Evolutionary conservation across 2,797 vertebrate genomes (phyloP), one percentile per base, ranked within the genome.

Genomic region (Acropternis orthonyx): DNA sequence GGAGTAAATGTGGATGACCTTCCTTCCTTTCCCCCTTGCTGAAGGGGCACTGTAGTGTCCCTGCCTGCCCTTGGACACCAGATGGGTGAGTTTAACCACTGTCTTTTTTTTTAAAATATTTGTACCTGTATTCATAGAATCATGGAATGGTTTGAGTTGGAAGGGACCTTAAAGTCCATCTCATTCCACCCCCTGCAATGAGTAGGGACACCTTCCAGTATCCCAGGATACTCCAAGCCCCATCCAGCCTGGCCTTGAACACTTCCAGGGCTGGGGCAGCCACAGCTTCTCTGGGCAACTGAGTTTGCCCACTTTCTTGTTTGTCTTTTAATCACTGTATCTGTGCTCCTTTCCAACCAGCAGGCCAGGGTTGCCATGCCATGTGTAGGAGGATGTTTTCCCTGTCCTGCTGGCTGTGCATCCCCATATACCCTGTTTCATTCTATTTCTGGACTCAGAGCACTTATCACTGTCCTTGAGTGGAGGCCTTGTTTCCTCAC

Each of bases 211-310:
- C 9, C 22, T 54, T 54, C 39, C 16, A 36, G 26, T 24, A 2
- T 7, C 66, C 88, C 59, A 66, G 30, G n/a, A 4, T 52, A 12
- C 12, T 78, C 66, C 59, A 77, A 52, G 26, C 14, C 55, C 14
- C 0, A 0, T 69, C 36, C 43, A 76, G 0, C 28, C n/a, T 19
- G 14, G n/a, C 44, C 58, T 58, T 59, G 74, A 30, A 12, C 34
- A 28, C 26, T 72, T 2, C 6, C 39, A 32, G 46, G 34, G 30
- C 23, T 61, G 59, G 30, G 19, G 26, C 39, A 59, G 44, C 30
- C 52, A 36, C 30, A 66, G 30, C 22, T 20, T 0, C 80, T 67
- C 46, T 43, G 67, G 52, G 27, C 39, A 84, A 34, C 11, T 15
- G 30, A 48, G 59, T 81, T 61, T 56, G 7, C 48, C 30, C 1